Percentiles rank a stretch among this genome's conserved stretches.
Conservation (phyloP, 1,140 invertebrate genomes). For the Pemphigus obesinymphae region DNA sequence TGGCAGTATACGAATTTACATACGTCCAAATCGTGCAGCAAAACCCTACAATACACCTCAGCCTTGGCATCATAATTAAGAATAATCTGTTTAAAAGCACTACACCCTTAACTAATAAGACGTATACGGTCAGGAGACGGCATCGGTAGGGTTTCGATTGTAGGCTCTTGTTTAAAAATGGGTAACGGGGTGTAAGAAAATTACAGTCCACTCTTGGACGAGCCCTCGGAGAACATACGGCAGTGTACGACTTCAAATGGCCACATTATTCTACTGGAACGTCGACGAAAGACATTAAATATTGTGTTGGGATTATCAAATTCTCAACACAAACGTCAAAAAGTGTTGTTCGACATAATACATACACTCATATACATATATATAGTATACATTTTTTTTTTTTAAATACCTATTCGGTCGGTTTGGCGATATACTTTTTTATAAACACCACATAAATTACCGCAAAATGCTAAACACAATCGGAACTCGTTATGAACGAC, state of each 20-base stretch:
- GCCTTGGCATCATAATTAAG: slow-evolving; percentile 61
- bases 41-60: slow-evolving; percentile 52
- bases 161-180: slow-evolving; percentile 27
- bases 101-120: not conserved
- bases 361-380: not conserved
- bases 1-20: slow-evolving; percentile 2
- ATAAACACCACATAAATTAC: no score
- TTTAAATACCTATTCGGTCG: no score
- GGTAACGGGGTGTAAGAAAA: not conserved
- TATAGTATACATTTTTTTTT: no score
- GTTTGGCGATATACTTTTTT: no score
- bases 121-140: slow-evolving; percentile 7
- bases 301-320: not conserved
- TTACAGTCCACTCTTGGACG: slow-evolving; percentile 22
- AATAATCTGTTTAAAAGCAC: slow-evolving; percentile 55
- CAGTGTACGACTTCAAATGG: not conserved
- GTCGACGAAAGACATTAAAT: not conserved
- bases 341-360: not conserved
- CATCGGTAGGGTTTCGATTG: slow-evolving; percentile 18
- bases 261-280: not conserved
- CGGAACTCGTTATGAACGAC: slow-evolving; percentile 20
- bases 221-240: not conserved
- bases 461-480: slow-evolving; percentile 17
- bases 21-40: slow-evolving; percentile 1
- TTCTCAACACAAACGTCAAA: not conserved